phyloP scores from a whole-genome alignment of 2,888 invertebrate genomes.

The Drosophila gaucha region DNA sequence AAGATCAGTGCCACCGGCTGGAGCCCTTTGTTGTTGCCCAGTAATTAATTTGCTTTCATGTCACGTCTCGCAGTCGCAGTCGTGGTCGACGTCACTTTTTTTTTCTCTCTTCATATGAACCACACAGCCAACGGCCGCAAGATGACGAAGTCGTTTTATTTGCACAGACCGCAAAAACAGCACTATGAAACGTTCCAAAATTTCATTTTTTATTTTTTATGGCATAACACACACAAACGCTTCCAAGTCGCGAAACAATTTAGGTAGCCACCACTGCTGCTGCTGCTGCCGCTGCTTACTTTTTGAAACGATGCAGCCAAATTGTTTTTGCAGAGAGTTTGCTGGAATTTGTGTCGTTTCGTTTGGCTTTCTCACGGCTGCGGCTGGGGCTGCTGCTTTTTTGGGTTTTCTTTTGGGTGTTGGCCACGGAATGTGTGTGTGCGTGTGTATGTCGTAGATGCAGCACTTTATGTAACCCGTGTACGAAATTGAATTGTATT shows the following conservation, averaged over 20 bases:
- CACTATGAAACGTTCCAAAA: slow-evolving; percentile 19
- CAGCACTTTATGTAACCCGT: slow-evolving; percentile 59
- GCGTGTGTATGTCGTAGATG: slow-evolving; percentile 5
- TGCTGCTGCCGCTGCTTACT: slow-evolving; percentile 52
- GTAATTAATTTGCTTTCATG: slow-evolving; percentile 64
- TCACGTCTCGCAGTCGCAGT: slow-evolving; percentile 73
- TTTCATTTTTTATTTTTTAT: slow-evolving; percentile 19
- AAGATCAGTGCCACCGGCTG: slow-evolving; percentile 57
- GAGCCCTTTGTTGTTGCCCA: slow-evolving; percentile 34
- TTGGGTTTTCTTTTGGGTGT: slow-evolving; percentile 56
- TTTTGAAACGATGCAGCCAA: slow-evolving; percentile 40
- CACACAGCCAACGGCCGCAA: slow-evolving; percentile 49
- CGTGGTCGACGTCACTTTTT: slow-evolving; percentile 46
- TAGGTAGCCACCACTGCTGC: background rate
- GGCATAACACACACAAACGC: slow-evolving; percentile 12
- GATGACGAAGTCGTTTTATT: slow-evolving; percentile 81
- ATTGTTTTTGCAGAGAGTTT: slow-evolving; percentile 47
- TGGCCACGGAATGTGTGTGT: slow-evolving; percentile 70
- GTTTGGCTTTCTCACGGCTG: slow-evolving; percentile 58
- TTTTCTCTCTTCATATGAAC: slow-evolving; percentile 42
- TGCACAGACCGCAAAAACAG: slow-evolving; percentile 51
- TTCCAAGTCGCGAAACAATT: background rate
- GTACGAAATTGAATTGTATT: slow-evolving; percentile 34
- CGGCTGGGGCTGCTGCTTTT: slow-evolving; percentile 29
- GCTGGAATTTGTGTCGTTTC: slow-evolving; percentile 64